A percentile compares a stretch with the other conserved stretches of the same genome.
Conservation (phyloP, 1,140 invertebrate genomes). For the Drosophila sp. region DNA sequence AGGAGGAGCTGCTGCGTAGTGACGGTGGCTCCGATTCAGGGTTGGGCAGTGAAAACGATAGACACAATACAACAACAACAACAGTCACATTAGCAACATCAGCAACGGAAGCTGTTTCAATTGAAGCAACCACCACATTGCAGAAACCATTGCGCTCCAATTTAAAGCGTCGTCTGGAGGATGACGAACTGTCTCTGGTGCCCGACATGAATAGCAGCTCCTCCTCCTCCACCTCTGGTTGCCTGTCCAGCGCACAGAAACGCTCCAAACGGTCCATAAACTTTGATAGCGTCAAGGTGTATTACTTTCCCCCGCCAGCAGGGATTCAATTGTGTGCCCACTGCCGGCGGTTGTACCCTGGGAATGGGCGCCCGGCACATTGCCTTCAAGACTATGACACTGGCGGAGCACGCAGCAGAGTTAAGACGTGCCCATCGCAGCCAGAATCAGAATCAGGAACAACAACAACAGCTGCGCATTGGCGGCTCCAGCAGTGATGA, state of each 20-base stretch:
- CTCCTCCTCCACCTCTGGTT: not conserved
- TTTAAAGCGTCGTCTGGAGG: constrained; percentile 71
- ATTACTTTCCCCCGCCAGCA: constrained; percentile 97
- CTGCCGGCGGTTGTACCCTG: constrained; percentile 97
- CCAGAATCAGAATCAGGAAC: constrained; percentile 89
- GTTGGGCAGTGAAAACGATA: constrained; percentile 87
- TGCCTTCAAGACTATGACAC: constrained; percentile 87
- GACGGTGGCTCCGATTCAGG: constrained; percentile 94
- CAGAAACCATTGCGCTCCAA: constrained; percentile 67
- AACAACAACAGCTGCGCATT: constrained; percentile 86
- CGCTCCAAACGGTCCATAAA: constrained; percentile 92
- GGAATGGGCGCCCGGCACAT: constrained; percentile 97
- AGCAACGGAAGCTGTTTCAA: not conserved
- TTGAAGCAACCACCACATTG: not conserved
- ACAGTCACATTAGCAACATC: not conserved
- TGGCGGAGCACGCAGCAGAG: constrained; percentile 93
- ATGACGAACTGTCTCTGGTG: constrained; percentile 85
- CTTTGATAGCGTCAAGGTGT: constrained; percentile 97
- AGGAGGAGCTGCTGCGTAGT: constrained; percentile 87
- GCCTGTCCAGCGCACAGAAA: constrained; percentile 84
- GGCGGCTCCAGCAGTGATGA: constrained; percentile 88
- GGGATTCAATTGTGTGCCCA: constrained; percentile 99
- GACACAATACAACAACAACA: constrained; percentile 24
- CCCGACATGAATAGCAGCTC: constrained; percentile 26
- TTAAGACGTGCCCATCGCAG: constrained; percentile 93